These are phyloP conservation scores for Pomacea maculata DNA, from an alignment of 1,140 invertebrate species.

Conservation along the genomic window DNA sequence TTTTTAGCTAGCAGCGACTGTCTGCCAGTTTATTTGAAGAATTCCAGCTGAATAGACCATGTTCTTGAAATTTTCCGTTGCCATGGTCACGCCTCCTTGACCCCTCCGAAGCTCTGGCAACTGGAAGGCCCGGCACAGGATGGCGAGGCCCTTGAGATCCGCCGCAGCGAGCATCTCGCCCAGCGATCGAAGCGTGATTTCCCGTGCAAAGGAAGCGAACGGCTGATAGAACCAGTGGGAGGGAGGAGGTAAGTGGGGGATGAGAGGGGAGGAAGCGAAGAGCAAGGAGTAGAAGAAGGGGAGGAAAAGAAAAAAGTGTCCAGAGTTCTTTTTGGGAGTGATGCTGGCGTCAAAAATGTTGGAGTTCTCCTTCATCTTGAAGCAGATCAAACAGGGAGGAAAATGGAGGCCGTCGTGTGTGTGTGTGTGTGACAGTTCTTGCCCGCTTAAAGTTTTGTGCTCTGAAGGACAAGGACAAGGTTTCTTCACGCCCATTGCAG, in stretches of 20 bases:
- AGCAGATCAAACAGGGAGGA: too few species aligned
- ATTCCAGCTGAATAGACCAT: constrained; percentile 21
- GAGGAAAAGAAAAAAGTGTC: too few species aligned
- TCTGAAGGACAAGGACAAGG: too few species aligned
- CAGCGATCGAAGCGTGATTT: constrained; percentile 7
- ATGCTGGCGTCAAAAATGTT: too few species aligned
- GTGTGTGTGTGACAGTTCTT: too few species aligned
- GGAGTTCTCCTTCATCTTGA: too few species aligned
- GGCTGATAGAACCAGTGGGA: not conserved
- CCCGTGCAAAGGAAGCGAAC: not conserved
- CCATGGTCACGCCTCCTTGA: constrained; percentile 15
- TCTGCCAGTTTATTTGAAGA: constrained; percentile 21
- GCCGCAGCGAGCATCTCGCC: not conserved
- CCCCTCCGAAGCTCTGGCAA: not conserved
- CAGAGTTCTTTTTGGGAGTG: too few species aligned
- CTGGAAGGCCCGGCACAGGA: not conserved
- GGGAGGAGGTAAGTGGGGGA: not conserved
- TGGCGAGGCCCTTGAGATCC: not conserved
- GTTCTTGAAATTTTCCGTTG: constrained; percentile 19
- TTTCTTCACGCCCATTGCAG: too few species aligned
- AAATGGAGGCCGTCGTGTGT: too few species aligned
- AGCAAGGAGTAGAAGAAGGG: not conserved
- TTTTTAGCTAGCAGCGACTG: constrained; percentile 6
- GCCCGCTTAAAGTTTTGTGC: too few species aligned
- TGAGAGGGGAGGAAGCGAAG: not conserved